Evolutionary conservation across 2,113 vertebrate species (phyloP).

Genomic region (Psettodes erumei): DNA sequence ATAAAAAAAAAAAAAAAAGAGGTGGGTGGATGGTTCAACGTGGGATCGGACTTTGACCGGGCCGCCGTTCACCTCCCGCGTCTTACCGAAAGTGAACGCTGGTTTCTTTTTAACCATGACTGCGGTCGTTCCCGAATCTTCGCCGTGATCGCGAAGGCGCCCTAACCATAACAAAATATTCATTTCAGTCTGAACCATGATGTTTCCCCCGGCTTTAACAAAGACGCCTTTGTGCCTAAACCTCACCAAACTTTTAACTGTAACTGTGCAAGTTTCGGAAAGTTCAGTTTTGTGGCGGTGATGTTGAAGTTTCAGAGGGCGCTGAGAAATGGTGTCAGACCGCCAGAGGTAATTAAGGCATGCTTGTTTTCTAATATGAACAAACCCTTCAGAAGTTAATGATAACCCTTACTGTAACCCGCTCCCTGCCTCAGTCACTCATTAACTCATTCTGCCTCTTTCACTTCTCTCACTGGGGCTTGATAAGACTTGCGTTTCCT

Average conservation of each 20-base stretch:
- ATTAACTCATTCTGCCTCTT: constrained; percentile 37
- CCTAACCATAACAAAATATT: not conserved
- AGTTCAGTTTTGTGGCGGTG: not conserved
- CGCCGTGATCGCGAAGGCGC: not conserved
- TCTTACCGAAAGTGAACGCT: not conserved
- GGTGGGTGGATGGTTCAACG: not conserved
- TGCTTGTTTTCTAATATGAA: not conserved
- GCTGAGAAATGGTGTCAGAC: not conserved
- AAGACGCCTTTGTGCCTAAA: not conserved
- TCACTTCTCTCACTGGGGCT: constrained; percentile 27
- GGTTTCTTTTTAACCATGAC: not conserved
- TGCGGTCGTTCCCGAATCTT: not conserved
- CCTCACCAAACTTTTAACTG: not conserved
- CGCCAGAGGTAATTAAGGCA: not conserved
- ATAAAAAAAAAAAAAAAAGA: not conserved
- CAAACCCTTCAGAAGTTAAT: not conserved
- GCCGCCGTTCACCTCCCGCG: not conserved
- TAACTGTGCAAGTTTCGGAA: too few species aligned
- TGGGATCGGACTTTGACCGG: not conserved
- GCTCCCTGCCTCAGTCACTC: constrained; percentile 15
- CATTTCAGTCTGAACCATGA: not conserved
- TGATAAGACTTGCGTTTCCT: constrained; percentile 66
- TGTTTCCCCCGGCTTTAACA: not conserved
- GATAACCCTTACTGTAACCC: constrained; percentile 21
- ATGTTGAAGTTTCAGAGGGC: not conserved